phyloP scores from a whole-genome alignment of 2,113 vertebrate genomes.

The Himantopus leucocephalus region DNA sequence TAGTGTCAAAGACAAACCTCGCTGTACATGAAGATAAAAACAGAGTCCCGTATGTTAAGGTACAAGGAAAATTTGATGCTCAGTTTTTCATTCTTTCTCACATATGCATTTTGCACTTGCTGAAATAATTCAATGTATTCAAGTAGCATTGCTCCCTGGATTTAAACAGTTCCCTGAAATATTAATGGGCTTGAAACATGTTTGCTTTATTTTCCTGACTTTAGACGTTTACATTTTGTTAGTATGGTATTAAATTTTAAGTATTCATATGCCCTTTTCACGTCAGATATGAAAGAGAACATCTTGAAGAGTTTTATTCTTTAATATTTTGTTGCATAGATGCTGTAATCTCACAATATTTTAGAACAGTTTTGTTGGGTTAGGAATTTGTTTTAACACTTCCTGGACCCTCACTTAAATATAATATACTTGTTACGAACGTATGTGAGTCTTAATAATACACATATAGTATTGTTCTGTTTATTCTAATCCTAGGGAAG shows the following conservation, averaged over 20 bases:
- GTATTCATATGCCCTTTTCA: neutral
- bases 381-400: neutral
- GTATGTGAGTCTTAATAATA: neutral
- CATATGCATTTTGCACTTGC: neutral
- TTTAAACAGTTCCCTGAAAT: slow-evolving; percentile 16
- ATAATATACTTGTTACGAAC: neutral
- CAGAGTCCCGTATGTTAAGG: slow-evolving; percentile 89
- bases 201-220: neutral
- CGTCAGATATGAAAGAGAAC: neutral
- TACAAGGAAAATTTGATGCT: slow-evolving; percentile 31
- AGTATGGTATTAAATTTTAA: neutral
- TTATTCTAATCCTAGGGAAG: neutral
- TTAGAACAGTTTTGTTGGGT: neutral
- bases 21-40: slow-evolving; percentile 90
- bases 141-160: neutral
- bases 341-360: neutral
- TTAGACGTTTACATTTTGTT: neutral
- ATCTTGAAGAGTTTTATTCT: neutral
- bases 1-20: slow-evolving; percentile 88
- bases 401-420: neutral
- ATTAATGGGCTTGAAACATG: neutral
- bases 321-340: neutral
- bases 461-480: neutral
- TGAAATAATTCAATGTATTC: neutral
- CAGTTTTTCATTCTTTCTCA: neutral